A percentile compares a stretch with the other conserved stretches of the same genome.
These are phyloP conservation scores for Acropternis orthonyx DNA, from an alignment of 2,797 vertebrate species.

Conservation along the genomic window DNA sequence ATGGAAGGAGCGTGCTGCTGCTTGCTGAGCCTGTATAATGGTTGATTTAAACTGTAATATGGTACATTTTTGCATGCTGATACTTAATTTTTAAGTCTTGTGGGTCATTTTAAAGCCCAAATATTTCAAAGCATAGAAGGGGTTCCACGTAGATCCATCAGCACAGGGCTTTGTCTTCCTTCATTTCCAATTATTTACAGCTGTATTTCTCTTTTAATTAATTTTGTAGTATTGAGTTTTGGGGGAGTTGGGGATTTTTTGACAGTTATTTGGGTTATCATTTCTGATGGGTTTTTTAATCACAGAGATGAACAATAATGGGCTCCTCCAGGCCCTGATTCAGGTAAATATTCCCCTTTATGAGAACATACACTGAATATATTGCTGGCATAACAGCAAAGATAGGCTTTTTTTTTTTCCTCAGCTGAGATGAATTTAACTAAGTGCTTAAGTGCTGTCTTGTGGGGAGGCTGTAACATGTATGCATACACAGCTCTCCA, in stretches of 20 bases:
- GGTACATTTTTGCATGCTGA: conserved; percentile 41
- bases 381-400: neutral
- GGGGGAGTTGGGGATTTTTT: neutral
- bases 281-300: neutral
- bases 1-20: conserved; percentile 24
- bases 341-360: neutral
- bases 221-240: neutral
- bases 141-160: neutral
- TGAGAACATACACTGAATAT: neutral
- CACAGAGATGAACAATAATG: neutral
- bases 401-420: neutral
- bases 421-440: neutral
- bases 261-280: neutral
- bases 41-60: conserved; percentile 61
- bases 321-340: neutral
- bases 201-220: neutral
- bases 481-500: neutral
- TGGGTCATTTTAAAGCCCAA: conserved; percentile 61
- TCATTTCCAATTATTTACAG: neutral
- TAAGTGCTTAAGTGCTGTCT: neutral
- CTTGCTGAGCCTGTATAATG: conserved; percentile 68
- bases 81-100: conserved; percentile 59
- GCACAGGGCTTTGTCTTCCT: neutral
- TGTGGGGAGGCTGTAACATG: neutral
- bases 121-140: conserved; percentile 5